phyloP scores from a whole-genome alignment of 2,888 invertebrate species.

The Macrostomum cliftonense region DNA sequence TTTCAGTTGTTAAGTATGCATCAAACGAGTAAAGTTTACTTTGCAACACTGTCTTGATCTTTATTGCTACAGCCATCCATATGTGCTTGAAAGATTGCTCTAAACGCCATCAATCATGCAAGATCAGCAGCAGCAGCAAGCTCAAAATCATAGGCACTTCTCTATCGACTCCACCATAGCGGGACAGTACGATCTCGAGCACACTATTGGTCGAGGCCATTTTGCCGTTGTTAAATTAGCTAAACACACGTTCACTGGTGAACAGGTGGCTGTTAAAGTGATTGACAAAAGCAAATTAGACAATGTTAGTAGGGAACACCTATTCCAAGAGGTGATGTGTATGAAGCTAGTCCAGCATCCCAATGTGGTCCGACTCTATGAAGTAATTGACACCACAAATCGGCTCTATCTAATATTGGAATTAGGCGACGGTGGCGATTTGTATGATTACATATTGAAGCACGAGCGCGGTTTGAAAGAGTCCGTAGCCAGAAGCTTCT shows the following conservation, averaged over 20 bases:
- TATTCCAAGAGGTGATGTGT: slow-evolving; percentile 57
- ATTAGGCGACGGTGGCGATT: slow-evolving; percentile 88
- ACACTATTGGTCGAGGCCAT: slow-evolving; percentile 89
- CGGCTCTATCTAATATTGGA: slow-evolving; percentile 74
- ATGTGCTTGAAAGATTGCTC: too few species aligned
- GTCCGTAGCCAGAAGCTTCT: slow-evolving; percentile 54
- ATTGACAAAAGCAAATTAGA: slow-evolving; percentile 96
- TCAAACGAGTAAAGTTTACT: too few species aligned
- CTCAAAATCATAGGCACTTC: too few species aligned
- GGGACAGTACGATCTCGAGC: slow-evolving; percentile 86
- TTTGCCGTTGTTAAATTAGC: slow-evolving; percentile 96
- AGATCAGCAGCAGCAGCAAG: too few species aligned
- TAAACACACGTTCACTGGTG: slow-evolving; percentile 91
- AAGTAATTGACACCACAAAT: slow-evolving; percentile 96
- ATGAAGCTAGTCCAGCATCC: slow-evolving; percentile 99
- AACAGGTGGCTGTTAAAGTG: slow-evolving; percentile 86
- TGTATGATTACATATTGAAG: slow-evolving; percentile 93
- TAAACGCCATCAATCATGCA: too few species aligned
- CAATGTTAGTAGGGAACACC: slow-evolving; percentile 77
- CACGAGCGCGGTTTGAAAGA: slow-evolving; percentile 59
- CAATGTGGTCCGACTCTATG: slow-evolving; percentile 88
- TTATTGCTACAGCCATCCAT: too few species aligned
- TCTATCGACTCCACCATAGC: slow-evolving; percentile 19
- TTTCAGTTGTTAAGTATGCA: too few species aligned
- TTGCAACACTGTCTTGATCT: too few species aligned